Conservation (phyloP, 1,140 invertebrate genomes). For the Mylabris phalerata region DNA sequence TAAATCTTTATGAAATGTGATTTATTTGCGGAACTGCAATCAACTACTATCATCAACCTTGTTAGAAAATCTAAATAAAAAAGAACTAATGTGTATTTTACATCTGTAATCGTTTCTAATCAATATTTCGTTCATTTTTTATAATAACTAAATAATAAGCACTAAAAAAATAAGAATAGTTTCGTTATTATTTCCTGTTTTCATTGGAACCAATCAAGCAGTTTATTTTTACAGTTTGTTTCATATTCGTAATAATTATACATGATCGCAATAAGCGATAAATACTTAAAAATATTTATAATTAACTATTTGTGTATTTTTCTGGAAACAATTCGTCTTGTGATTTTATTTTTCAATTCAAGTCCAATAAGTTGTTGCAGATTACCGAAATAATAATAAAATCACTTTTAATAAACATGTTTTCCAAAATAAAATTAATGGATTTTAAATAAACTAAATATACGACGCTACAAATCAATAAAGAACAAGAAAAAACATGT, state of each 20-base stretch:
- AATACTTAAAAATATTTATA: conserved; percentile 10
- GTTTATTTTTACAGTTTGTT: conserved; percentile 14
- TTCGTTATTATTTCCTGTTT: too few relatives aligned
- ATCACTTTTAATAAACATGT: conserved; percentile 19
- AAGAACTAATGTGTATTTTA: conserved; percentile 6
- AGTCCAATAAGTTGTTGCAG: conserved; percentile 1
- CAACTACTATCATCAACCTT: conserved; percentile 15
- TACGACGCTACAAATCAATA: neutral
- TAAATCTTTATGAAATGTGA: conserved; percentile 14
- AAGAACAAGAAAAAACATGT: conserved; percentile 14
- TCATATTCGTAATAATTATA: conserved; percentile 20
- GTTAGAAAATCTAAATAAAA: conserved; percentile 15
- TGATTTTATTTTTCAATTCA: too few relatives aligned
- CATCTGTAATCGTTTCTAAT: neutral
- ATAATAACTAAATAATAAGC: conserved; percentile 10
- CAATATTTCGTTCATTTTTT: conserved; percentile 7
- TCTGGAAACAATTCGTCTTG: neutral
- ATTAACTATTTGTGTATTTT: neutral
- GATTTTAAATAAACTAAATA: too few relatives aligned
- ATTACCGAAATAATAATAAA: neutral
- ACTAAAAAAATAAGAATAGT: conserved; percentile 6
- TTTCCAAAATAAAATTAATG: conserved; percentile 3
- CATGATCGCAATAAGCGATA: conserved; percentile 20
- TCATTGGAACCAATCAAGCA: conserved; percentile 18
- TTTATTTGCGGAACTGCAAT: conserved; percentile 17